phyloP scores from a whole-genome alignment of 2,888 invertebrate genomes.

The Mechanitis messenoides region DNA sequence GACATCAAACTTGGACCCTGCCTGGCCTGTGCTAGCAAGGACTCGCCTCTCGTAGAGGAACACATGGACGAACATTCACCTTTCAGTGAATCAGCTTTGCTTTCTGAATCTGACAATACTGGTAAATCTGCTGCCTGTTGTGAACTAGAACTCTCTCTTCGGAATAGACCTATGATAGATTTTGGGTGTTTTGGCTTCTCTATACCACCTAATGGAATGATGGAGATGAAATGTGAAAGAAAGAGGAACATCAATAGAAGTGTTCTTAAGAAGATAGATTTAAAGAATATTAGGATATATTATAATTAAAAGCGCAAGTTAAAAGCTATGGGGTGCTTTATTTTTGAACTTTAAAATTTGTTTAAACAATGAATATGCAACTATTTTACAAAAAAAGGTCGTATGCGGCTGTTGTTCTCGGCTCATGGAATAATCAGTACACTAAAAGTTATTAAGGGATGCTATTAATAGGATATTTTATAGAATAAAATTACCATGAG shows the following conservation, averaged over 20 bases:
- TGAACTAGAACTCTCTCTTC: slow-evolving; percentile 87
- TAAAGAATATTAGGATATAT: not conserved
- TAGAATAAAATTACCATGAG: slow-evolving; percentile 10
- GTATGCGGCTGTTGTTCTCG: not conserved
- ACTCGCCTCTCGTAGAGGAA: slow-evolving; percentile 31
- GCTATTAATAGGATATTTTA: not conserved
- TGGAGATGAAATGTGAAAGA: slow-evolving; percentile 40
- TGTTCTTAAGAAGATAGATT: slow-evolving; percentile 29
- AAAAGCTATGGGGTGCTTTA: not conserved
- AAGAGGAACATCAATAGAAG: slow-evolving; percentile 47
- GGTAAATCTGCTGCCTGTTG: slow-evolving; percentile 77
- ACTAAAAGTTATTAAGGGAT: not conserved
- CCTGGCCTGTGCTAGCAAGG: slow-evolving; percentile 39
- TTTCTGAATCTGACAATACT: slow-evolving; percentile 77
- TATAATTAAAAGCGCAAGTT: slow-evolving; percentile 8
- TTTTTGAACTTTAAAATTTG: not conserved
- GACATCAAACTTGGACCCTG: slow-evolving; percentile 62
- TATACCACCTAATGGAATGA: slow-evolving; percentile 81
- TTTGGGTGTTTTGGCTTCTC: slow-evolving; percentile 90
- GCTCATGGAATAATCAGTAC: not conserved
- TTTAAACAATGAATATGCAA: not conserved
- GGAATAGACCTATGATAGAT: slow-evolving; percentile 92
- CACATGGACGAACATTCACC: slow-evolving; percentile 40
- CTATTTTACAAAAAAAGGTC: not conserved
- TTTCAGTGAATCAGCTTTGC: slow-evolving; percentile 63